Base-by-base conservation (phyloP, 2,113 vertebrate genomes). In the Miniopterus natalensis region DNA sequence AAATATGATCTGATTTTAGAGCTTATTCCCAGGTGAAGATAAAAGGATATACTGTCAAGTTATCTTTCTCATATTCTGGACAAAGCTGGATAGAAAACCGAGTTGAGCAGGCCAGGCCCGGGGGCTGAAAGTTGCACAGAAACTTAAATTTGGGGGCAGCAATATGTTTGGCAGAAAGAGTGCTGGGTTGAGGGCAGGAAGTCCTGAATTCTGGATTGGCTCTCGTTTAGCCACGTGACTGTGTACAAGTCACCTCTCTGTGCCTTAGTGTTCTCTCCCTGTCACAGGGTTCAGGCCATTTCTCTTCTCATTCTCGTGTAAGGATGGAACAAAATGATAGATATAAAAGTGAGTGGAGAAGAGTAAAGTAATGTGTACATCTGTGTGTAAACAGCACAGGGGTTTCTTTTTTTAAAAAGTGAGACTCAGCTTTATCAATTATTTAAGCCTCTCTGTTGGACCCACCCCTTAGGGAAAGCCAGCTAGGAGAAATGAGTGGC, bases 381-480 rank as follows among this genome's bases (percentile, higher is more conserved):
- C 12, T 84, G 29, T 61, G 65, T 40, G 77, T 36, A 88, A 79
- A 75, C 17, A 45, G 53, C 71, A 94, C 4, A 21, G 31, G 63
- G 13, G 20, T 95, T 92, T 88, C 80, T 73, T 87, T 96, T 90
- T 83, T 68, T 15, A 21, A 57, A 66, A 96, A 89, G 27, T 90
- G 61, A 92, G 84, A 75, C 47, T 77, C 70, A 53, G 47, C 53
- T 83, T 92, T 77, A 84, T 90, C 71, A 85, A 96, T 93, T 84
- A 90, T 71, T 95, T 63, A 92, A 93, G 65, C 15, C 49, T 92
- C 63, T 88, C 49, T 78, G 77, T 6, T 94, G 49, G n/a, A 65
- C 31, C 20, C 2, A 65, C 8, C 15, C 51, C 10, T 89, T 79
- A 55, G 55, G 36, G 80, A 71, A 66, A 90, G 49, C 0, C 36